Evolutionary conservation across 2,797 vertebrate species (phyloP).

Genomic region (Brachyalestes nurse): DNA sequence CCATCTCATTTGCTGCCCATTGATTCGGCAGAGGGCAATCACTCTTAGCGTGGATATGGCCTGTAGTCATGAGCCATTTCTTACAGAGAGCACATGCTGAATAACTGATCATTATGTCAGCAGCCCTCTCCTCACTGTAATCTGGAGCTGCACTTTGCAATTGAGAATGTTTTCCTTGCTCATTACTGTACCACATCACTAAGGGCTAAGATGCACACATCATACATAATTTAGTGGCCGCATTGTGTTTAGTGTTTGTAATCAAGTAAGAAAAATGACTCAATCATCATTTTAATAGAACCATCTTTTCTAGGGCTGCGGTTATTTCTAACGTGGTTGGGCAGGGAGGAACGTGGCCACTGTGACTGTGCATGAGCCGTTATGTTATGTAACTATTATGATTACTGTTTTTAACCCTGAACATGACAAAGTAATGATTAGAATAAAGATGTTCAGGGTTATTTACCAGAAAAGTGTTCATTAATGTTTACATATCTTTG

Average conservation of each 20-base stretch:
- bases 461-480: too few species aligned
- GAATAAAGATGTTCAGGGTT: too few species aligned
- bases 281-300: conserved; percentile 44
- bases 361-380: background rate
- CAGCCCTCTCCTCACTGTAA: conserved; percentile 32
- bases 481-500: too few species aligned
- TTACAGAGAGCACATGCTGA: conserved; percentile 45
- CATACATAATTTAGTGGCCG: conserved; percentile 47
- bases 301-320: conserved; percentile 19
- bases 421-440: too few species aligned
- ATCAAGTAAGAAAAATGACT: conserved; percentile 48
- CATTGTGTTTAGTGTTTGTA: conserved; percentile 48
- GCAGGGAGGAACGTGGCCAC: background rate
- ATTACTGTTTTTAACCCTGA: background rate
- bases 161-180: conserved; percentile 15
- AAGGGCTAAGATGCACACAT: conserved; percentile 31
- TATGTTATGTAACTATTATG: background rate
- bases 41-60: conserved; percentile 52
- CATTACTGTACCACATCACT: conserved; percentile 14
- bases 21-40: conserved; percentile 66
- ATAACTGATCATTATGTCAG: conserved; percentile 50
- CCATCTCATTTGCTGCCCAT: conserved; percentile 72
- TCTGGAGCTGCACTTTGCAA: conserved; percentile 29
- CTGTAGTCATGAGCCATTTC: conserved; percentile 54
- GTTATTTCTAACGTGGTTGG: background rate